Evolutionary conservation across 2,113 vertebrate species (phyloP), one percentile per base, ranked within the genome.

Genomic region (Ariopsis seemanni): DNA sequence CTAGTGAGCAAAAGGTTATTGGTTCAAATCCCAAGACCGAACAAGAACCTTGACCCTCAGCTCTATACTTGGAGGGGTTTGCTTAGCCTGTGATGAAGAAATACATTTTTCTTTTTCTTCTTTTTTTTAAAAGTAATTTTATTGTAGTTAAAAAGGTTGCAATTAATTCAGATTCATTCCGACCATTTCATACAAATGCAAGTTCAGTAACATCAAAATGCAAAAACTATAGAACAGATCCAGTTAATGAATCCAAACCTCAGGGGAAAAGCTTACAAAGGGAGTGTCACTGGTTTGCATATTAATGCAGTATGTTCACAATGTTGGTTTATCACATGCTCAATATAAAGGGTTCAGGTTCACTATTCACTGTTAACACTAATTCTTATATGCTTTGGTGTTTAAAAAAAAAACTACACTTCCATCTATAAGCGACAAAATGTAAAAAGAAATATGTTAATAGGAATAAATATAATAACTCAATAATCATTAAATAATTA

Each of bases 191-290:
- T 65, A 87, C 42, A 83, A 87, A 83, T 67, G 27, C 69, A 83
- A 22, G 27, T 75, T 63, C 18, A 83, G 42, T 53, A 52, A 42
- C 79, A 52, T 78, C 42, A 52, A 57, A 69, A 67, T 69, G 48
- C 48, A 72, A 25, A 12, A 71, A 71, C 7, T 52, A 62, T 72
- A 62, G 25, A 62, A 82, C 65, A 71, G 65, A 72, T 55, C 15
- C 83, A 25, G 18, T 18, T 50, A 67, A 34, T 48, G 83, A 53
- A 69, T 71, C 50, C 63, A 55, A 69, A 71, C 53, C 52, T 81
- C 85, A 82, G 77, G 14, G 14, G 63, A 34, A 78, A 78, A 22
- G 84, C 50, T 55, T 77, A 79, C 85, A 67, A 65, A 79, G 58
- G 50, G 53, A 82, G 57, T 0, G 10, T 27, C 79, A 87, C 10